A percentile compares a stretch with the other conserved stretches of the same genome.
Evolutionary conservation across 2,797 vertebrate genomes (phyloP).

Genomic region (Xiphorhynchus erythropygius): DNA sequence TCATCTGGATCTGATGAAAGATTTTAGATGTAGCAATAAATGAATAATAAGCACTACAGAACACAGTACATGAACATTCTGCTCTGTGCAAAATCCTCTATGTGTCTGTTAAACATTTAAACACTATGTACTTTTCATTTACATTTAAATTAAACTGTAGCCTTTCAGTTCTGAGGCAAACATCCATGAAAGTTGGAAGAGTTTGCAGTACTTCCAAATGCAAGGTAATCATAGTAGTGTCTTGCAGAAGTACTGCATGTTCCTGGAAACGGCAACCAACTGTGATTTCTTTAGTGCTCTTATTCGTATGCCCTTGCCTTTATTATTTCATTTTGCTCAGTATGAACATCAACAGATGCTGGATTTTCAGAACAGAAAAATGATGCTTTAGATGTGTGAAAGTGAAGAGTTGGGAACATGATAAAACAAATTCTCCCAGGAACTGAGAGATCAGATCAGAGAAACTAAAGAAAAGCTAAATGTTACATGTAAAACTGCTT

Average conservation of each 20-base stretch:
- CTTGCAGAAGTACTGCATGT: background rate
- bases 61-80: background rate
- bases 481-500: background rate
- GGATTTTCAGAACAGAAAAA: background rate
- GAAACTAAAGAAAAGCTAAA: background rate
- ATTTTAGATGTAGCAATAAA: background rate
- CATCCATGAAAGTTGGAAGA: background rate
- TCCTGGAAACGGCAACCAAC: constrained; percentile 13
- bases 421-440: background rate
- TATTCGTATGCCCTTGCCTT: background rate
- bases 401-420: background rate
- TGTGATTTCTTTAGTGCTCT: constrained; percentile 1
- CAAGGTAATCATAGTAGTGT: background rate
- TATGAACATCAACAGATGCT: background rate
- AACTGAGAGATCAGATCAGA: background rate
- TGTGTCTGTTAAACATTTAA: background rate
- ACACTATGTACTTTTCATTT: constrained; percentile 25
- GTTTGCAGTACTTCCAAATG: background rate
- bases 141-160: constrained; percentile 51
- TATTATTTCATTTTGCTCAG: background rate
- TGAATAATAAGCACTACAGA: background rate
- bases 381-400: background rate
- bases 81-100: background rate
- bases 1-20: background rate
- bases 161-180: background rate